phyloP scores from a whole-genome alignment of 2,113 vertebrate species.

The Paratilapia polleni region DNA sequence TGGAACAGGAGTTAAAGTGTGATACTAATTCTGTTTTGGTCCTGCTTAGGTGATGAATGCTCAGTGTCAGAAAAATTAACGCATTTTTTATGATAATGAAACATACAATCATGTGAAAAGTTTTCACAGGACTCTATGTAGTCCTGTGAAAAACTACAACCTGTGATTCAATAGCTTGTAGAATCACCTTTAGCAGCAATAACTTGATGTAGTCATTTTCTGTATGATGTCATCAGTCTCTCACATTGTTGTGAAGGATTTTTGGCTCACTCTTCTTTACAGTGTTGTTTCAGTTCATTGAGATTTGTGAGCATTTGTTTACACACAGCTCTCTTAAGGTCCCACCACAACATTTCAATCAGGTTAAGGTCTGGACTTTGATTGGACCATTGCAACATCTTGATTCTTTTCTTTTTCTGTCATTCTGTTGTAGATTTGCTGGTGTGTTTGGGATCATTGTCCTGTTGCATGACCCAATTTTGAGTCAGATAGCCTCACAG shows the following conservation, averaged over 20 bases:
- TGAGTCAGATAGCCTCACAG: neutral
- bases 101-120: neutral
- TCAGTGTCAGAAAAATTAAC: neutral
- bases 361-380: neutral
- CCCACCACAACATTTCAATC: too few relatives aligned
- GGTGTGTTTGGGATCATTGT: neutral
- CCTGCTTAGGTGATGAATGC: constrained; percentile 4
- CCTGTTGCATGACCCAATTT: neutral
- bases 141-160: neutral
- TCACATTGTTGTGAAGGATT: neutral
- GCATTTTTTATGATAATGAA: neutral
- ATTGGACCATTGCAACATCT: neutral
- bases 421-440: neutral
- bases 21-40: constrained; percentile 39
- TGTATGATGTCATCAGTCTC: neutral
- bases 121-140: neutral
- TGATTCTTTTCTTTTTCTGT: neutral
- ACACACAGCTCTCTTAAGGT: neutral
- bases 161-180: neutral
- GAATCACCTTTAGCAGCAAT: neutral
- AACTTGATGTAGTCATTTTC: constrained; percentile 7
- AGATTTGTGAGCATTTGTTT: neutral
- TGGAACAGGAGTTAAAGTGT: constrained; percentile 42
- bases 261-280: neutral
- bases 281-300: neutral